Percentiles rank a stretch among this genome's conserved stretches.
Conservation (phyloP, 2,797 vertebrate genomes). For the Hyperoplus lanceolatus region DNA sequence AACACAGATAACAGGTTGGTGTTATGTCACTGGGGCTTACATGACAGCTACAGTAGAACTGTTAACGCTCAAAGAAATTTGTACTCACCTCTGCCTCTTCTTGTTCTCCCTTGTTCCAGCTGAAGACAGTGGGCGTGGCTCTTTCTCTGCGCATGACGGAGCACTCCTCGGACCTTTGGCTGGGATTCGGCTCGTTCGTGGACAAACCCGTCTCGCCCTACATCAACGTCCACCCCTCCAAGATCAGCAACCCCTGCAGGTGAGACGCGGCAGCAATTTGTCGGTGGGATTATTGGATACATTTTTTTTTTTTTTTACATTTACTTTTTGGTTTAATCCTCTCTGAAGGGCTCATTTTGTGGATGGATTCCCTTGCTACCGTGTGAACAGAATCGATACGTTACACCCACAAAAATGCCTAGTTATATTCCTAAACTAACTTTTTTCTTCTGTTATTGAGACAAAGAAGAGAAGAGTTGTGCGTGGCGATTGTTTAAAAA, state of each 20-base stretch:
- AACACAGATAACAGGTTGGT: conserved; percentile 4
- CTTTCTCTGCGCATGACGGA: conserved; percentile 93
- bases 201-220: conserved; percentile 99
- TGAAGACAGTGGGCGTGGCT: conserved; percentile 93
- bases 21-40: neutral
- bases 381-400: neutral
- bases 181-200: conserved; percentile 98
- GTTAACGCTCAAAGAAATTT: neutral
- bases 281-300: neutral
- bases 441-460: conserved; percentile 13
- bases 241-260: conserved; percentile 98
- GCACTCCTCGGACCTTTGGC: conserved; percentile 92
- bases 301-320: neutral
- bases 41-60: neutral
- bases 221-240: conserved; percentile 95
- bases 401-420: neutral
- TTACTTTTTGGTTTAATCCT: neutral
- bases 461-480: neutral
- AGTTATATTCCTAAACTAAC: neutral
- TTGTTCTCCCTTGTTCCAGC: conserved; percentile 57
- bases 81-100: neutral
- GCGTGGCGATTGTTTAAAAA: conserved; percentile 8
- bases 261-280: conserved; percentile 58
- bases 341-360: neutral
- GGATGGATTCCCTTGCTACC: neutral